phyloP scores from a whole-genome alignment of 2,113 vertebrate species.

The Alces alces region DNA sequence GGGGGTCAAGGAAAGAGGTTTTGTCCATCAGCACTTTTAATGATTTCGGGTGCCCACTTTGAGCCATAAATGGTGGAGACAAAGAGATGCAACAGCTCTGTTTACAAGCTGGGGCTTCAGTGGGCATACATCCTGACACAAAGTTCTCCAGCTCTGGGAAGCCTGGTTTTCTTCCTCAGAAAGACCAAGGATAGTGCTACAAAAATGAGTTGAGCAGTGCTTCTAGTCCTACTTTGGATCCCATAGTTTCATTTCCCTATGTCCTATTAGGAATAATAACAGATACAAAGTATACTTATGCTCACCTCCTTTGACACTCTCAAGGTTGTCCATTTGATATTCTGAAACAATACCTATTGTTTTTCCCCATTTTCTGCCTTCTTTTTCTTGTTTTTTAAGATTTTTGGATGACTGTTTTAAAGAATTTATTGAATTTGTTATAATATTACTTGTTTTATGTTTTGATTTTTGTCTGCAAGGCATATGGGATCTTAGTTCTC shows the following conservation, averaged over 20 bases:
- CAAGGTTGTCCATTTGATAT: not conserved
- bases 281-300: not conserved
- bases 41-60: not conserved
- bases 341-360: not conserved
- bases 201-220: not conserved
- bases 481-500: not conserved
- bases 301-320: not conserved
- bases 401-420: not conserved
- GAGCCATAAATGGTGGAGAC: not conserved
- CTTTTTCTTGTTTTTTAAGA: not conserved
- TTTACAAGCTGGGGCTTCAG: not conserved
- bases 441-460: not conserved
- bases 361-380: not conserved
- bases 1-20: conserved; percentile 42
- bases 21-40: conserved; percentile 1
- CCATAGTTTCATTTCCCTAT: not conserved
- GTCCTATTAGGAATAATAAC: not conserved
- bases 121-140: not conserved
- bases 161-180: not conserved
- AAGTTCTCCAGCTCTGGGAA: not conserved
- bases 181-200: not conserved
- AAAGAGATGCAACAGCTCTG: not conserved
- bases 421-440: not conserved
- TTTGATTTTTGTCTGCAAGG: not conserved
- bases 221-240: not conserved